A percentile compares a stretch with the other conserved stretches of the same genome.
Conservation (phyloP, 2,113 vertebrate species). For the Lampris megalopsis region DNA sequence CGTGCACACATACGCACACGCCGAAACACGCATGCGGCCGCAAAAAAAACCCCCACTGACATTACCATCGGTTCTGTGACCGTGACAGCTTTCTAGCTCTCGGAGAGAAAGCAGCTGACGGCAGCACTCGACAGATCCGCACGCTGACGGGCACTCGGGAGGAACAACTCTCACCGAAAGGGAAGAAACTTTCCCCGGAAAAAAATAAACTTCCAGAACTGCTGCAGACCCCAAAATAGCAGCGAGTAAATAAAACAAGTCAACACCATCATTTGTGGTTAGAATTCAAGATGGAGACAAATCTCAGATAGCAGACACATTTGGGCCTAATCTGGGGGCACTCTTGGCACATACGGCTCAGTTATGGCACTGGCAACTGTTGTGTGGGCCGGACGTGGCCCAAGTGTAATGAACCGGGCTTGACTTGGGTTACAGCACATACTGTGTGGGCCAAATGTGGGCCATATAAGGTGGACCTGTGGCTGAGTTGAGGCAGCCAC, state of each 20-base stretch:
- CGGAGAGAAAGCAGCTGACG: constrained; percentile 29
- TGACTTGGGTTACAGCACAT: no score
- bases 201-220: neutral
- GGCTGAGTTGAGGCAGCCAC: no score
- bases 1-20: neutral
- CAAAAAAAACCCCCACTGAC: neutral
- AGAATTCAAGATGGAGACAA: constrained; percentile 6
- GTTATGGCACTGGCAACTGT: no score
- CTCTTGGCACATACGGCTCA: no score
- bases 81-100: constrained; percentile 18
- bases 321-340: no score
- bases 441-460: no score
- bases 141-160: constrained; percentile 13
- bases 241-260: neutral
- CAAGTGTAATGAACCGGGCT: no score
- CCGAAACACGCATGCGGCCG: no score
- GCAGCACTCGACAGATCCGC: constrained; percentile 38
- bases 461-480: no score
- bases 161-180: constrained; percentile 1
- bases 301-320: no score
- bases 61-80: neutral
- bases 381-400: no score
- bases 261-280: neutral
- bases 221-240: constrained; percentile 7
- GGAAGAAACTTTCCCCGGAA: constrained; percentile 14